Base-by-base conservation (phyloP, 2,888 invertebrate species). In the Nudaria mundana region DNA sequence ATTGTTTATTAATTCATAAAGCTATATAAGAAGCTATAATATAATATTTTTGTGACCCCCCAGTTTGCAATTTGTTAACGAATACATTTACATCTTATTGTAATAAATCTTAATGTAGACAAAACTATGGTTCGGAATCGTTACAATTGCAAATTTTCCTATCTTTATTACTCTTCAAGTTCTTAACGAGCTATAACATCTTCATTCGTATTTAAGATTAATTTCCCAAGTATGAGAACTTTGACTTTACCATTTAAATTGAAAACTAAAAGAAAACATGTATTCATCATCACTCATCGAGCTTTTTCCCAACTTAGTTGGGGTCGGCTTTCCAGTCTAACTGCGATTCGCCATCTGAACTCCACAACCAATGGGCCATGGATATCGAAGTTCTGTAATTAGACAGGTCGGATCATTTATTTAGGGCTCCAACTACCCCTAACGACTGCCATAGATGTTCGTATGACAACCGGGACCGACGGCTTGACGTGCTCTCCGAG, bases 11-110 rank as follows among this genome's bases (percentile, higher is more conserved):
- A 25, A 28, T 44, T 53, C 41, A 42, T 15, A 4, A 42, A 53
- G 18, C 47, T 50, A 41, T 47, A n/a, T n/a, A n/a, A 51, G 48
- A 37, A 44, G 40, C 20, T 44, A 28, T 15, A 31, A 35, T 40
- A 30, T 38, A 41, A 60, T 51, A 51, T 57, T 46, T 52, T 51
- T 24, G 51, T 35, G 35, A 20, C n/a, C n/a, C 22, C 36, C 37
- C 36, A 37, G 31, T 41, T 32, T 16, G 37, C 44, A 39, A 56
- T 53, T 53, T 44, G 43, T 41, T 36, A 53, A 41, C 44, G 57
- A 56, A 58, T 60, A 48, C 10, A 58, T 58, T 58, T 35, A 38
- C 54, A 58, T 58, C 40, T 26, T 16, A 46, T 52, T 48, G 37
- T 34, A 38, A 59, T 52, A 55, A 56, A 51, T 52, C 47, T 32